These are phyloP conservation scores for Phataginus tetradactyla DNA, from an alignment of 2,797 vertebrate genomes.

Conservation along the genomic window DNA sequence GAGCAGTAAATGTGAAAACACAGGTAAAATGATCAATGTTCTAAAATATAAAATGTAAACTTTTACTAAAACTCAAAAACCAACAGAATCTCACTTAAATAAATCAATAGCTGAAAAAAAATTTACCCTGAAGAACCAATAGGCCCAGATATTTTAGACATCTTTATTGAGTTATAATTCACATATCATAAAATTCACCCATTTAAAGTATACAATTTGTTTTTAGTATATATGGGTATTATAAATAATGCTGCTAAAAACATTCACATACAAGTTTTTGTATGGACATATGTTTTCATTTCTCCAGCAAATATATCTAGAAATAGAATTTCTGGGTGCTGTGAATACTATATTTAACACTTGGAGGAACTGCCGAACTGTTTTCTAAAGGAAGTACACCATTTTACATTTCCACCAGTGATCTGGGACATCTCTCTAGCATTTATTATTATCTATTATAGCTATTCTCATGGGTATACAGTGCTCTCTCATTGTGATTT, in stretches of 20 bases:
- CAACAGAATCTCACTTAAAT: neutral
- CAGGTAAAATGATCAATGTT: neutral
- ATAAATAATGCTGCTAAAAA: neutral
- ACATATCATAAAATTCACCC: neutral
- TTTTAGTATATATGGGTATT: neutral
- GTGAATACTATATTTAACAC: neutral
- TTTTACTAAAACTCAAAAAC: neutral
- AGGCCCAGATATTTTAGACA: neutral
- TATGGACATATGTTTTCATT: neutral
- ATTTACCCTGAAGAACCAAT: neutral
- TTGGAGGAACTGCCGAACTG: neutral
- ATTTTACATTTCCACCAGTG: neutral
- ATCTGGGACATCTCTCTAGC: neutral
- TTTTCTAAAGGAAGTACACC: neutral
- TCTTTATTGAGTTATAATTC: constrained; percentile 15
- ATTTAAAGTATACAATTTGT: neutral
- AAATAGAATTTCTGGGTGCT: neutral
- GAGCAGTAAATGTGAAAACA: neutral
- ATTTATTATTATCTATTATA: neutral
- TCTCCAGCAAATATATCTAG: neutral
- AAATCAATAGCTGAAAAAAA: neutral
- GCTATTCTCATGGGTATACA: neutral
- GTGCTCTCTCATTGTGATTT: neutral
- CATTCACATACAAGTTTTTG: neutral
- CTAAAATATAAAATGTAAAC: neutral